phyloP scores from a whole-genome alignment of 2,113 vertebrate species.

The Ciconia maguari region DNA sequence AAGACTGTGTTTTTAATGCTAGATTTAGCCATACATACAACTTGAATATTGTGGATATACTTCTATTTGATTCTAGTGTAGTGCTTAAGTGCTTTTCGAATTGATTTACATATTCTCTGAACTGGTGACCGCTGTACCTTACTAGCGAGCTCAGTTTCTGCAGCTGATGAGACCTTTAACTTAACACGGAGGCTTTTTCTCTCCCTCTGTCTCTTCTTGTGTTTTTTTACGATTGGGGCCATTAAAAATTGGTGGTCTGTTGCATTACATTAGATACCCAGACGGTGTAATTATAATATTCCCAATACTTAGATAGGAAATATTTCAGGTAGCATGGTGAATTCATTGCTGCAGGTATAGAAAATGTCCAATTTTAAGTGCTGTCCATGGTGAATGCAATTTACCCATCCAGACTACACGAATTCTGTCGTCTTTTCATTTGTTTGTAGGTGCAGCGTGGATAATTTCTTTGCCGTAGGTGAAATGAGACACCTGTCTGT shows the following conservation, averaged over 20 bases:
- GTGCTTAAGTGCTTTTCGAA: neutral
- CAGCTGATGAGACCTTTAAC: neutral
- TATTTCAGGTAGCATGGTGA: neutral
- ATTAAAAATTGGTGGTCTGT: neutral
- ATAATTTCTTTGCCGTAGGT: slow-evolving; percentile 10
- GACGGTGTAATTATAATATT: neutral
- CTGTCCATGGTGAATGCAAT: neutral
- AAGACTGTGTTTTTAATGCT: neutral
- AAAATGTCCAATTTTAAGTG: neutral
- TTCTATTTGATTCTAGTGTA: neutral
- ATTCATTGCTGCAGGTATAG: neutral
- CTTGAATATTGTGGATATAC: neutral
- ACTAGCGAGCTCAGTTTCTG: neutral
- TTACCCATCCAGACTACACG: neutral
- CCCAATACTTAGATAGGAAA: neutral
- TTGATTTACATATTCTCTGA: neutral
- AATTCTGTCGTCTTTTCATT: neutral
- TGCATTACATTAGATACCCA: neutral
- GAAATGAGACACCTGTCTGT: neutral
- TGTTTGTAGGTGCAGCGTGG: neutral
- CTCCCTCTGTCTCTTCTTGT: neutral
- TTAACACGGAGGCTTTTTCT: neutral
- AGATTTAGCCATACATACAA: neutral
- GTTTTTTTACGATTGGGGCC: neutral
- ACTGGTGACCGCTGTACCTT: neutral